Percentiles rank a stretch among this genome's conserved stretches.
These are phyloP conservation scores for Gryon sp. DNA, from an alignment of 1,140 invertebrate species.

Conservation along the genomic window DNA sequence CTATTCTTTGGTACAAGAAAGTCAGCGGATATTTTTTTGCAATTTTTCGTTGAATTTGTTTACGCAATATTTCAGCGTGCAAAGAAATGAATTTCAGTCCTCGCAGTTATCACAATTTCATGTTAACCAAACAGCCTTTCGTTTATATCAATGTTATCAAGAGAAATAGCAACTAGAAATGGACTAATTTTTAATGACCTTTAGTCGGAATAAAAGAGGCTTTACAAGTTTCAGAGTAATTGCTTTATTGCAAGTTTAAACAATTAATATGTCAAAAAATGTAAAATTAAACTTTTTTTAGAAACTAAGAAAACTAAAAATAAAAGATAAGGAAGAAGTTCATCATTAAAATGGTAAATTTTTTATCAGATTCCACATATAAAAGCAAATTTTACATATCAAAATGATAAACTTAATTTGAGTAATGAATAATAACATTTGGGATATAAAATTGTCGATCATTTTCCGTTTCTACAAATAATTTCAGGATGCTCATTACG, in stretches of 20 bases:
- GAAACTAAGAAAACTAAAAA: too few relatives aligned
- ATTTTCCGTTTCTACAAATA: too few relatives aligned
- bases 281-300: too few relatives aligned
- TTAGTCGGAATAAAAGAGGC: not conserved
- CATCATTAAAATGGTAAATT: too few relatives aligned
- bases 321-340: too few relatives aligned
- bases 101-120: constrained; percentile 10
- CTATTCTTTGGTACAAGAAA: constrained; percentile 30
- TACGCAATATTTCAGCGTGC: constrained; percentile 21
- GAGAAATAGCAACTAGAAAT: constrained; percentile 7
- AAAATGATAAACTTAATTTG: too few relatives aligned
- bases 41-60: constrained; percentile 45
- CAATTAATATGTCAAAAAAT: too few relatives aligned
- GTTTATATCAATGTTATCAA: constrained; percentile 24
- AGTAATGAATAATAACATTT: too few relatives aligned
- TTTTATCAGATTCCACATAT: too few relatives aligned
- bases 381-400: too few relatives aligned
- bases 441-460: too few relatives aligned
- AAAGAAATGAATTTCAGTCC: constrained; percentile 15
- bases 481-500: too few relatives aligned
- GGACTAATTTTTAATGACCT: constrained; percentile 10
- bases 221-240: constrained; percentile 19
- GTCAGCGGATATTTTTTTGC: constrained; percentile 34
- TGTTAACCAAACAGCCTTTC: constrained; percentile 4
- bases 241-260: constrained; percentile 6